Conservation (phyloP, 2,888 invertebrate genomes). For the Drosophila paramelanica region DNA sequence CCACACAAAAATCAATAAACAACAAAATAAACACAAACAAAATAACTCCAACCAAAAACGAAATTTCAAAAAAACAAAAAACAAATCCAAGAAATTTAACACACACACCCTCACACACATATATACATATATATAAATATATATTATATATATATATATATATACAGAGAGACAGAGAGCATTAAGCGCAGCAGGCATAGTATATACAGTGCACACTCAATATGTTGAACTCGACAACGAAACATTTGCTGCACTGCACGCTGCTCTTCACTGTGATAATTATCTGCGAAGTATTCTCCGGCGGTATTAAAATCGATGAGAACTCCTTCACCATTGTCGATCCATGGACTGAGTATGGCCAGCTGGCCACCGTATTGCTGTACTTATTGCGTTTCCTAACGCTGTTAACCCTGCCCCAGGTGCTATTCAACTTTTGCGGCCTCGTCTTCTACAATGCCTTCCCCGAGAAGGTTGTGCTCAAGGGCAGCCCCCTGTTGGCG, state of each 20-base stretch:
- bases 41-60: not conserved
- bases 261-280: slow-evolving; percentile 91
- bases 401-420: slow-evolving; percentile 94
- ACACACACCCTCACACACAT: no score
- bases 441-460: slow-evolving; percentile 96
- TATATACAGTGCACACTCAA: slow-evolving; percentile 32
- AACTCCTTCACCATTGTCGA: slow-evolving; percentile 88
- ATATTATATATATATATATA: no score
- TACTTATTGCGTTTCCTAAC: slow-evolving; percentile 92
- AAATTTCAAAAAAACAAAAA: not conserved
- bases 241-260: slow-evolving; percentile 92
- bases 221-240: slow-evolving; percentile 86
- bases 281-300: slow-evolving; percentile 89
- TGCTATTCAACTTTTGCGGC: slow-evolving; percentile 92
- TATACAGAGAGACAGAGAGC: slow-evolving; percentile 1
- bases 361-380: slow-evolving; percentile 89
- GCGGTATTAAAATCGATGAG: slow-evolving; percentile 87
- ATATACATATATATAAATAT: no score
- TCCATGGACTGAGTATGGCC: slow-evolving; percentile 93
- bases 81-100: not conserved
- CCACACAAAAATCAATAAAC: not conserved
- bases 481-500: slow-evolving; percentile 95
- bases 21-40: not conserved
- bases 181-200: not conserved
- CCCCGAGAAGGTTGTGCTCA: slow-evolving; percentile 94